Conservation (phyloP, 2,113 vertebrate genomes). For the Pristiophorus japonicus region DNA sequence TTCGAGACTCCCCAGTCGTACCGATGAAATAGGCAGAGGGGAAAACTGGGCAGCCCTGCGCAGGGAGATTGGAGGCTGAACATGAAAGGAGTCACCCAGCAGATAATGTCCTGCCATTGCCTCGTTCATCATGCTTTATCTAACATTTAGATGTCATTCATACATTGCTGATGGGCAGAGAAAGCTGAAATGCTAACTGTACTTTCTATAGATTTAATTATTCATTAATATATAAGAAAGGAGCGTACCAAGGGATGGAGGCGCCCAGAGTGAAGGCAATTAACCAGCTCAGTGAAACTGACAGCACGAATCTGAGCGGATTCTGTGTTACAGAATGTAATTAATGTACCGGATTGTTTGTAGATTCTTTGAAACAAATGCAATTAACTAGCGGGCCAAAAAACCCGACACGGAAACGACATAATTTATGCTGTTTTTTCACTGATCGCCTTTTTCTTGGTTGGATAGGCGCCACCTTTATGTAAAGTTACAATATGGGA, state of each 20-base stretch:
- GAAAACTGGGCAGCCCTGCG: background rate
- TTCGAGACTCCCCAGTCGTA: too few species aligned
- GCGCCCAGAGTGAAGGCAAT: slow-evolving; percentile 51
- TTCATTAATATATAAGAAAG: slow-evolving; percentile 45
- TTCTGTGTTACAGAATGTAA: slow-evolving; percentile 59
- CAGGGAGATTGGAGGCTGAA: background rate
- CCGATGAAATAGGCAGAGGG: background rate
- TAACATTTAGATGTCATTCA: background rate
- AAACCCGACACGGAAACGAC: slow-evolving; percentile 43
- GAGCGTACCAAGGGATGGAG: slow-evolving; percentile 37
- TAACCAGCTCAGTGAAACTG: slow-evolving; percentile 58
- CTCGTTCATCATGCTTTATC: background rate
- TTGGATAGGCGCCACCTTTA: background rate
- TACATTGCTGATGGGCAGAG: background rate
- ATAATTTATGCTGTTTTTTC: slow-evolving; percentile 50
- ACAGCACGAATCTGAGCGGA: slow-evolving; percentile 57
- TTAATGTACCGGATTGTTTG: slow-evolving; percentile 57
- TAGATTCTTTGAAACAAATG: slow-evolving; percentile 61
- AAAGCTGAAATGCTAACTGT: background rate
- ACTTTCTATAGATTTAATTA: slow-evolving; percentile 45
- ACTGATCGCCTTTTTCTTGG: background rate
- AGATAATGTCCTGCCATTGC: background rate
- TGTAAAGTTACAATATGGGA: background rate
- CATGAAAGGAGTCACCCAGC: background rate
- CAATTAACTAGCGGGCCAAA: slow-evolving; percentile 60